phyloP scores from a whole-genome alignment of 2,113 vertebrate genomes.

The Gymnocephalus cernua region DNA sequence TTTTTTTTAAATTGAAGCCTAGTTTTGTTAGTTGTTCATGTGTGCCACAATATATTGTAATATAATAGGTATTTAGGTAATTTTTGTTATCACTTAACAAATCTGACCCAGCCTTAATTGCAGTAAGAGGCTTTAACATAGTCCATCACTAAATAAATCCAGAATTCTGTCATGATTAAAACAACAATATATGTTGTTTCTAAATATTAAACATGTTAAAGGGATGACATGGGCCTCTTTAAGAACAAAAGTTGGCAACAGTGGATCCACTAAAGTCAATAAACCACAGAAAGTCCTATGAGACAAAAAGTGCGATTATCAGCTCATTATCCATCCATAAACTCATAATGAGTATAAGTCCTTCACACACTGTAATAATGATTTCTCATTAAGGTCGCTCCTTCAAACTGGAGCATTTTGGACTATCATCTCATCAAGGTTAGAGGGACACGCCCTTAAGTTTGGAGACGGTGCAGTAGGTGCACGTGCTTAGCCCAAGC shows the following conservation, averaged over 20 bases:
- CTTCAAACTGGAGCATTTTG: neutral
- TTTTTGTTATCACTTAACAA: neutral
- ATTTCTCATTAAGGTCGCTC: conserved; percentile 6
- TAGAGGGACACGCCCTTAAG: conserved; percentile 74
- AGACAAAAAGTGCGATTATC: neutral
- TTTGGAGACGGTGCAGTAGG: conserved; percentile 52
- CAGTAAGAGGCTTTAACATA: neutral
- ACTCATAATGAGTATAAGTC: neutral
- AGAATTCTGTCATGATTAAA: neutral
- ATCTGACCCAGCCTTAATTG: neutral
- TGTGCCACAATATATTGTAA: neutral
- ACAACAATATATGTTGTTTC: neutral
- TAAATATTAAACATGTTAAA: neutral
- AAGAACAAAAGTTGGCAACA: neutral
- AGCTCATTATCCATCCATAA: conserved; percentile 6
- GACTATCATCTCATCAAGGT: conserved; percentile 21
- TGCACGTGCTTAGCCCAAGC: conserved; percentile 13
- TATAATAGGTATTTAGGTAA: neutral
- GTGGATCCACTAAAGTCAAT: neutral
- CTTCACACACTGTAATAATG: neutral
- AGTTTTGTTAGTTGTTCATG: neutral
- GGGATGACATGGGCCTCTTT: neutral
- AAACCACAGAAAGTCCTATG: neutral
- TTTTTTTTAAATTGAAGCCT: neutral
- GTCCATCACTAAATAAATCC: neutral